phyloP scores from a whole-genome alignment of 2,797 vertebrate species.

The Ibycter americanus region DNA sequence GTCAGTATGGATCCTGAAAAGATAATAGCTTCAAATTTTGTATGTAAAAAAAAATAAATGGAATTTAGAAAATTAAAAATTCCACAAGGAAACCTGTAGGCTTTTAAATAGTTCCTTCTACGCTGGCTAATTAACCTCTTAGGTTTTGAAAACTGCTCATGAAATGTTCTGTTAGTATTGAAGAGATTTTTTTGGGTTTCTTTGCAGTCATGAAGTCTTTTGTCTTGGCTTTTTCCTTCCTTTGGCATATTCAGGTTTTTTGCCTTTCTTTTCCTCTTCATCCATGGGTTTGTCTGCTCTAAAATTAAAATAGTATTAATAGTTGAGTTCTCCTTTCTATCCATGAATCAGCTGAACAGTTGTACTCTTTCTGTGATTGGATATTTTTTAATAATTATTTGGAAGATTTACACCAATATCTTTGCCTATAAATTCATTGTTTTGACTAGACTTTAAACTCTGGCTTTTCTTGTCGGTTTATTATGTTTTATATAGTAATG shows the following conservation, averaged over 20 bases:
- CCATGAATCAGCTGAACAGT: background rate
- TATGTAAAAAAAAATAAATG: background rate
- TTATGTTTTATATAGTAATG: background rate
- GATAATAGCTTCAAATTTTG: slow-evolving; percentile 8
- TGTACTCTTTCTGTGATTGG: background rate
- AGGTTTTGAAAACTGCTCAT: background rate
- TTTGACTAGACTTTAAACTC: background rate
- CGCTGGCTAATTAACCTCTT: background rate
- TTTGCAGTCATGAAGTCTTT: background rate
- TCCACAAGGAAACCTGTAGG: background rate
- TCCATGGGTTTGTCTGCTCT: background rate
- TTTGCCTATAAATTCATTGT: background rate
- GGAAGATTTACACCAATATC: background rate
- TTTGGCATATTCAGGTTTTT: background rate
- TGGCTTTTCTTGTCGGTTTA: background rate
- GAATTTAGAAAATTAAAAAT: background rate
- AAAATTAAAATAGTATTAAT: background rate
- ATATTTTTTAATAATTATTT: background rate
- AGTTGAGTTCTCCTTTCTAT: background rate
- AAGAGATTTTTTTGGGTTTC: background rate
- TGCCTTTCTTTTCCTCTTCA: background rate
- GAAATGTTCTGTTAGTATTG: background rate
- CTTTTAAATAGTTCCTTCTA: background rate
- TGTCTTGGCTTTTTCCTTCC: background rate
- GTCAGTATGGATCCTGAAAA: background rate